Evolutionary conservation across 2,888 invertebrate genomes (phyloP), one percentile per base, ranked within the genome.

Genomic region (Gisinianus flammeolus): DNA sequence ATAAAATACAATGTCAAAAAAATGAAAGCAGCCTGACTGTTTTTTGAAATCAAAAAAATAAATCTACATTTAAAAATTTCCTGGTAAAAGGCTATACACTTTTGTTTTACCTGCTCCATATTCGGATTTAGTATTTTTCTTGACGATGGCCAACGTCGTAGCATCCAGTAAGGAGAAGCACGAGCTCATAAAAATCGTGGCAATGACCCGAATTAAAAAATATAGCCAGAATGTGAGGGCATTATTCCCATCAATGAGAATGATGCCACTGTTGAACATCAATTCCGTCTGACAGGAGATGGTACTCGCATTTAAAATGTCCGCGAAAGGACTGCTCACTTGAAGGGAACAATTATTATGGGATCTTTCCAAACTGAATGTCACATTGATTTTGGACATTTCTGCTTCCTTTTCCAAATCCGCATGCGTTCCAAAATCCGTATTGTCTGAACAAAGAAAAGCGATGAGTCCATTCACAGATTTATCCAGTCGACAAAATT

Each of bases 131-230:
- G 93, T 93, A 85, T 93, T 92, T 86, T 93, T 92, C 86, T 94
- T 94, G 82, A 95, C 93, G 91, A 94, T 92, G 16, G 93, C 93
- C 80, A 95, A 88, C 0, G 94, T 93, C 81, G 95, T 94, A 0
- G 95, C 94, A 87, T 96, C 95, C 91, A 95, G 92, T 76, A 96
- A 92, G 16, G 94, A 94, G 0, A 94, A 93, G n/a, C 93, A 93
- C 33, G 94, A 94, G 5, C 93, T 92, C 85, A 93, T 88, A 91
- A 93, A 93, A 5, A 94, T 92, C 35, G 93, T 94, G 0, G 93
- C 94, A 85, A 94, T 88, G 83, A 95, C 92, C 86, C 94, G 89
- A 80, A 95, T 86, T 75, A 92, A 87, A 86, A 95, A 94, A 86
- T 96, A 95, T 79, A 93, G 90, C 91, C 94, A 94, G 86, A 95